Evolutionary conservation across 1,140 invertebrate genomes (phyloP).

Genomic region (Drosophila kepulauana): DNA sequence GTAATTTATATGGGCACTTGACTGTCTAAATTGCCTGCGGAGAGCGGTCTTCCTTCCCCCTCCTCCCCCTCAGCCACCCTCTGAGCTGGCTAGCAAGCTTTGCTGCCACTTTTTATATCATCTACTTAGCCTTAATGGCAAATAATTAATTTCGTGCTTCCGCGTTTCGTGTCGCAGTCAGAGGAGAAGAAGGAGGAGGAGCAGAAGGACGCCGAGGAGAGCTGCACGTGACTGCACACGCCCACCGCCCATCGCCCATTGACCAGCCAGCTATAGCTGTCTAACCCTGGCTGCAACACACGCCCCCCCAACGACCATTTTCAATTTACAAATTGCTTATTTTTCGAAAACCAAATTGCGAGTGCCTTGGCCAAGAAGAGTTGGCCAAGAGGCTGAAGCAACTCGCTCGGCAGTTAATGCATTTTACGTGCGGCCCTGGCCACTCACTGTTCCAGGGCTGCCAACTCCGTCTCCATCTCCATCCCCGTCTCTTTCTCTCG

Average conservation of each 20-base stretch:
- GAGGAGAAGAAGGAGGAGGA: not conserved
- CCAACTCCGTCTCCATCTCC: not conserved
- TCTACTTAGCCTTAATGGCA: conserved; percentile 85
- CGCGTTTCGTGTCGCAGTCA: conserved; percentile 57
- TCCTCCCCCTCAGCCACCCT: not conserved
- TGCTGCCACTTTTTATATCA: conserved; percentile 81
- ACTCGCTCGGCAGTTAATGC: conserved; percentile 69
- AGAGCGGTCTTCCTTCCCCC: conserved; percentile 29
- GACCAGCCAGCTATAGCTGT: conserved; percentile 21
- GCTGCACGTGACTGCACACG: conserved; percentile 56
- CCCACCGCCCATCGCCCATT: conserved; percentile 21
- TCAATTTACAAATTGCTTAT: conserved; percentile 84
- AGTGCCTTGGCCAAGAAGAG: conserved; percentile 64
- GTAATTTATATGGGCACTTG: conserved; percentile 85
- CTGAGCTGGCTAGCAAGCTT: conserved; percentile 30
- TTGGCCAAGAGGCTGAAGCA: conserved; percentile 30
- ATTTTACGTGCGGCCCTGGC: conserved; percentile 76
- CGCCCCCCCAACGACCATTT: conserved; percentile 63
- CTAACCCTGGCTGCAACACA: too few species aligned
- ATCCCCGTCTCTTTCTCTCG: not conserved
- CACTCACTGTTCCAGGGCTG: conserved; percentile 1
- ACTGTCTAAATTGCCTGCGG: conserved; percentile 85
- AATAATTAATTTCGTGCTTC: conserved; percentile 85
- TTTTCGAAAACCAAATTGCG: conserved; percentile 81
- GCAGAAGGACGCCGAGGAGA: conserved; percentile 1